These are phyloP conservation scores for Xestia rhomboidea DNA, from an alignment of 2,888 invertebrate genomes.

Conservation along the genomic window DNA sequence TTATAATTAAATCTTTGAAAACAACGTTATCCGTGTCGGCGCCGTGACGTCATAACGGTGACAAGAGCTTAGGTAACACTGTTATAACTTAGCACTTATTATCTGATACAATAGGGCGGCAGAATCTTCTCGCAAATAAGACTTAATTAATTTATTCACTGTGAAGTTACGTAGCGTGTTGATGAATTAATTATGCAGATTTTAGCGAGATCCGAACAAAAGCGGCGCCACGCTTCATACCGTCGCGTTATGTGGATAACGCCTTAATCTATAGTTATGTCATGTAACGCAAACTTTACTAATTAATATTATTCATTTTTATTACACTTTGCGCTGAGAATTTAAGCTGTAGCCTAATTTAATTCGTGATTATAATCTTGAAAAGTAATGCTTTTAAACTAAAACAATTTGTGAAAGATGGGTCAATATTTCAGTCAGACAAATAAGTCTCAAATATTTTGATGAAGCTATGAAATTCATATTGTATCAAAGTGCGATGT, in stretches of 20 bases:
- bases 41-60: constrained; percentile 48
- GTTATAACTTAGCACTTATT: constrained; percentile 71
- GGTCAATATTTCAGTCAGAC: constrained; percentile 24
- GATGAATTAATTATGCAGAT: constrained; percentile 85
- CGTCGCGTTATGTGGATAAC: constrained; percentile 61
- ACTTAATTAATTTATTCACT: constrained; percentile 85
- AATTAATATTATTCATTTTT: constrained; percentile 56
- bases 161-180: constrained; percentile 85
- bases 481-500: neutral
- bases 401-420: constrained; percentile 20
- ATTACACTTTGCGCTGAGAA: constrained; percentile 51
- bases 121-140: constrained; percentile 78
- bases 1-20: constrained; percentile 41
- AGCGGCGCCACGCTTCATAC: constrained; percentile 68
- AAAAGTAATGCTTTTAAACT: constrained; percentile 44
- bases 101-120: constrained; percentile 72
- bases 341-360: constrained; percentile 32
- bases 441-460: constrained; percentile 18
- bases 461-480: constrained; percentile 15
- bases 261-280: constrained; percentile 62
- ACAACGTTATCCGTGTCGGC: constrained; percentile 29
- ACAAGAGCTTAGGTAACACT: constrained; percentile 66
- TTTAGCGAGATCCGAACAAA: constrained; percentile 74
- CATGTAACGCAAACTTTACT: constrained; percentile 52
- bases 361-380: constrained; percentile 43